Percentiles rank a stretch among this genome's conserved stretches.
These are phyloP conservation scores for Brachypteracias leptosomus DNA, from an alignment of 2,113 vertebrate genomes.

Conservation along the genomic window DNA sequence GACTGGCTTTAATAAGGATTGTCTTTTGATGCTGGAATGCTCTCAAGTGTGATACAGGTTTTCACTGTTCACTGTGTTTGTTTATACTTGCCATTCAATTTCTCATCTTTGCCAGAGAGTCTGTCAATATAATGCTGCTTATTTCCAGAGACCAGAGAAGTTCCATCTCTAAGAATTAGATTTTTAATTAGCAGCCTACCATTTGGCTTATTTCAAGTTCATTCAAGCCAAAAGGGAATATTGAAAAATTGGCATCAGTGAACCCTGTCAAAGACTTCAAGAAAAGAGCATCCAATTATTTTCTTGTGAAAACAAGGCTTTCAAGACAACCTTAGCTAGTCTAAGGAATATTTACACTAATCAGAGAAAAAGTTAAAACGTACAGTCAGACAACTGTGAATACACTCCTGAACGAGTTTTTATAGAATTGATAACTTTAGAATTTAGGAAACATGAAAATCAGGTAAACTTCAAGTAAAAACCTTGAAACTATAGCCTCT, in stretches of 20 bases:
- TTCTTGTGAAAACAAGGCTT: background rate
- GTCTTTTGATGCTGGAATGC: background rate
- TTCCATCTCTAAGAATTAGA: background rate
- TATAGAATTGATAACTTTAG: background rate
- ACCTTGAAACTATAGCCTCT: background rate
- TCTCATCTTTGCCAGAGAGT: background rate
- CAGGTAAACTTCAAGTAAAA: background rate
- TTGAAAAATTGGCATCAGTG: background rate
- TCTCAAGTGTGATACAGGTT: background rate
- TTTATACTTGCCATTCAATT: background rate
- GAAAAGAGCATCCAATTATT: slow-evolving; percentile 10
- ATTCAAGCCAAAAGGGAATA: background rate
- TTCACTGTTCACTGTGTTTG: background rate
- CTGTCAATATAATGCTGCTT: background rate
- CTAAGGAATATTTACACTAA: background rate
- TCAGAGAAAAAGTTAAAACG: background rate
- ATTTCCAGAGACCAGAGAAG: background rate
- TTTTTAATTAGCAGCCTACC: slow-evolving; percentile 3
- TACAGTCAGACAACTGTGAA: background rate
- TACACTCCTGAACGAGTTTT: background rate
- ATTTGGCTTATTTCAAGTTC: background rate
- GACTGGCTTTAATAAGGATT: background rate
- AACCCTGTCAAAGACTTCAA: background rate
- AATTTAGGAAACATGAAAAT: background rate
- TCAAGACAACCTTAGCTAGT: background rate